Evolutionary conservation across 2,888 invertebrate genomes (phyloP), one percentile per base, ranked within the genome.

Genomic region (Rapana venosa): DNA sequence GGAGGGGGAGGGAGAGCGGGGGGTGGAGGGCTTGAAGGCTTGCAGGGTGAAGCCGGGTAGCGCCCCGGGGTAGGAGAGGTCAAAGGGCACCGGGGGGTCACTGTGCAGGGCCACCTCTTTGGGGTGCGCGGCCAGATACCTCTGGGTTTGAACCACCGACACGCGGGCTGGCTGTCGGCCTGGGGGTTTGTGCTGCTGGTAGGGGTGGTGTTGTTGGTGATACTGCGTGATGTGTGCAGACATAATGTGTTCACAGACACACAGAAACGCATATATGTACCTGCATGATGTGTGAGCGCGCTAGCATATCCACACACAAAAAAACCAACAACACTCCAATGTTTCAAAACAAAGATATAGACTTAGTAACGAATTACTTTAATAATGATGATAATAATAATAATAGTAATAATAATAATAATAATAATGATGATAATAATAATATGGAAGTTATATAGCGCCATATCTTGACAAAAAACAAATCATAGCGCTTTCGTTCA

Each of bases 41-140:
- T 89, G 79, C 35, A 88, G 81, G n/a, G 86, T 86, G 30, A 86
- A 81, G 58, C 91, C 87, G n/a, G 90, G 87, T 22, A 90, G 15
- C 6, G 70, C 90, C 70, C 89, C 77, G 8, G 83, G 85, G 77
- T 61, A 35, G 77, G 79, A 79, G 85, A 90, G n/a, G 70, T 66
- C 32, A 30, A 74, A 30, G 74, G 74, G 32, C 22, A 20, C 61
- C 56, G 20, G 30, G 47, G 22, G 11, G 30, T 22, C 22, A 77
- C 81, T 13, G 88, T 47, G 15, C 87, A 77, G 11, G 74, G 11
- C 11, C 70, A 91, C n/a, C 88, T 89, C 84, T 26, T 74, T 91
- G 30, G 87, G 88, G 32, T 87, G 36, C 15, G 87, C 36, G 61
- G 87, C 88, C 58, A 86, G 32, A 22, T 22, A 58, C 1, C 84